These are phyloP conservation scores for Alloplasta piceator DNA, from an alignment of 2,888 invertebrate genomes.

Conservation along the genomic window DNA sequence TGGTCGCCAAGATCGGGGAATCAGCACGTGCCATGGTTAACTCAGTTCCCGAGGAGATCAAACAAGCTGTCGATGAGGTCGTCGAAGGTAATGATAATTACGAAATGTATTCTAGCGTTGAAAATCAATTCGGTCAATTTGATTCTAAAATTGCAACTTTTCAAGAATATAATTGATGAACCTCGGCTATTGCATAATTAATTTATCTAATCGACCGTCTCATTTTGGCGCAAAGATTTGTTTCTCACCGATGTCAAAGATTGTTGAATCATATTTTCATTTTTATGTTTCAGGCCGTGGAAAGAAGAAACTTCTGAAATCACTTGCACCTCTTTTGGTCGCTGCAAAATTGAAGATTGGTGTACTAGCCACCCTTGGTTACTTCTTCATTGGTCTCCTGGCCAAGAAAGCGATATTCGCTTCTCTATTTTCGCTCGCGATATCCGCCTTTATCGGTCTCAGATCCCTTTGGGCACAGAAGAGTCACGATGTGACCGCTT, in stretches of 20 bases:
- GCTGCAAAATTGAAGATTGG: constrained; percentile 86
- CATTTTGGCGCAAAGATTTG: too few relatives aligned
- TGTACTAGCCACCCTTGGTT: constrained; percentile 84
- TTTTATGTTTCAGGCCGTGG: constrained; percentile 83
- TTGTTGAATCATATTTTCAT: neutral
- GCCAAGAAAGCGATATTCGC: constrained; percentile 88
- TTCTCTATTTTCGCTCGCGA: constrained; percentile 86
- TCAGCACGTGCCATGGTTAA: constrained; percentile 84
- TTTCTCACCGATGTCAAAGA: too few relatives aligned
- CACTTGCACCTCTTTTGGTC: constrained; percentile 85
- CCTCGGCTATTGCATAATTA: too few relatives aligned
- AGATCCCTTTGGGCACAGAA: constrained; percentile 79
- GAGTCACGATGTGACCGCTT: constrained; percentile 78
- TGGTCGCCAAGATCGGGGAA: constrained; percentile 80
- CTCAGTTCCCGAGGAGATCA: constrained; percentile 85
- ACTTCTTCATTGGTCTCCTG: constrained; percentile 86
- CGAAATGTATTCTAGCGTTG: too few relatives aligned
- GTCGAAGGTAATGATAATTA: constrained; percentile 84
- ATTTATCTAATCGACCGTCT: too few relatives aligned
- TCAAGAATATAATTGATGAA: too few relatives aligned
- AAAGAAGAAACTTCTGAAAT: constrained; percentile 85
- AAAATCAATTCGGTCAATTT: too few relatives aligned
- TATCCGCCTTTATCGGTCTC: constrained; percentile 85
- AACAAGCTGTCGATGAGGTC: constrained; percentile 85
- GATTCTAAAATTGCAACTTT: too few relatives aligned